phyloP scores from a whole-genome alignment of 2,888 invertebrate species.

The Ctena decussata region DNA sequence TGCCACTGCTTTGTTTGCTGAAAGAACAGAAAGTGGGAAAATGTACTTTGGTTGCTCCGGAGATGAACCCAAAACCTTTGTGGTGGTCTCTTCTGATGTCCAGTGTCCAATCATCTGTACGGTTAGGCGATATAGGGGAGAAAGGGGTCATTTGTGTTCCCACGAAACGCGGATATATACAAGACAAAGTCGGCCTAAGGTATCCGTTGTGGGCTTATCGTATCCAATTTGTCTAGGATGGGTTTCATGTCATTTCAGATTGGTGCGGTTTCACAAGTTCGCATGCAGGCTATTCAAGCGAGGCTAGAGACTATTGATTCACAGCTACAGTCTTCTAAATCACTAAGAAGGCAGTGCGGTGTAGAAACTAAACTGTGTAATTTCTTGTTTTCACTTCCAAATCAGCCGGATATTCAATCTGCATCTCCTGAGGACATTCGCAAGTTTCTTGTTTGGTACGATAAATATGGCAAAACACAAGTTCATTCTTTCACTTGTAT shows the following conservation, averaged over 20 bases:
- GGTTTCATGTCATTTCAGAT: background rate
- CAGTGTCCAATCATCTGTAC: background rate
- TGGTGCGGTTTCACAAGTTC: no score
- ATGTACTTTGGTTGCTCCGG: conserved; percentile 42
- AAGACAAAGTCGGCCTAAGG: conserved; percentile 13
- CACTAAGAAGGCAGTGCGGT: background rate
- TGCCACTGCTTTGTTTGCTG: conserved; percentile 36
- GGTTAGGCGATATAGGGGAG: conserved; percentile 6
- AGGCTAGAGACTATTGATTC: no score
- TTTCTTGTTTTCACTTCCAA: background rate
- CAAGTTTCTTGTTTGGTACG: no score
- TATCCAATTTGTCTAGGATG: background rate
- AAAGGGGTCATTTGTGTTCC: background rate
- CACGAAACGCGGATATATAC: conserved; percentile 12
- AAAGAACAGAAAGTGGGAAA: background rate
- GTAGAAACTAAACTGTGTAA: background rate
- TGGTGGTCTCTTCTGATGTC: conserved; percentile 53
- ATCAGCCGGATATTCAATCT: background rate
- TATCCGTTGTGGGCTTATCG: background rate
- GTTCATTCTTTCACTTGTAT: no score
- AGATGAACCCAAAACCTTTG: conserved; percentile 11
- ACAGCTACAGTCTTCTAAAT: background rate
- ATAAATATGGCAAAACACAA: no score
- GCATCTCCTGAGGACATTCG: no score
- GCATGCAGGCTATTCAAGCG: no score